Percentiles rank a stretch among this genome's conserved stretches.
Conservation (phyloP, 2,113 vertebrate species). For the Cyprinodon brontotheroides region DNA sequence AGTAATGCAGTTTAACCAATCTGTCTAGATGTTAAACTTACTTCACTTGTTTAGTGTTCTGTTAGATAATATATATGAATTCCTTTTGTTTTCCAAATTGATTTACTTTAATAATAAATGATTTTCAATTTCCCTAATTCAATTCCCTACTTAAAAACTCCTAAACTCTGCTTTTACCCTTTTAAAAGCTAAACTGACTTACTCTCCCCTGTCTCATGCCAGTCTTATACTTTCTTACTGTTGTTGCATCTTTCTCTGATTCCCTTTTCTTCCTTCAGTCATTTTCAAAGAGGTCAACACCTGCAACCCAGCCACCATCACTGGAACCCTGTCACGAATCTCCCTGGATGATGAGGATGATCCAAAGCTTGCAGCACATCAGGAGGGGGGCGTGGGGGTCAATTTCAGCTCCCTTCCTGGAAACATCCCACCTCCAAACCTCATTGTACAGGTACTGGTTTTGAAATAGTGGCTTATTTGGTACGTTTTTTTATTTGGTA, state of each 20-base stretch:
- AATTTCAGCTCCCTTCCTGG: slow-evolving; percentile 94
- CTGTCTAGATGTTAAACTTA: slow-evolving; percentile 2
- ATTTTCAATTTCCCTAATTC: not conserved
- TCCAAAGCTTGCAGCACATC: slow-evolving; percentile 88
- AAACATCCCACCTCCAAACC: slow-evolving; percentile 91
- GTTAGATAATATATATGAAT: slow-evolving; percentile 19
- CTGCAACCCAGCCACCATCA: slow-evolving; percentile 97
- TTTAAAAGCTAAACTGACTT: slow-evolving; percentile 5
- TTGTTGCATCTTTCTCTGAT: slow-evolving; percentile 19
- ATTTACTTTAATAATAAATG: slow-evolving; percentile 4
- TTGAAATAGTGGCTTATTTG: not conserved
- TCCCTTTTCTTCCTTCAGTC: slow-evolving; percentile 75
- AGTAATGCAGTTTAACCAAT: not conserved
- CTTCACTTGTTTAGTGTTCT: slow-evolving; percentile 8
- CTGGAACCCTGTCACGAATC: slow-evolving; percentile 94
- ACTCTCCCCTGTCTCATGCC: not conserved
- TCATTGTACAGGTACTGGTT: slow-evolving; percentile 84
- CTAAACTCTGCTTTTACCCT: not conserved
- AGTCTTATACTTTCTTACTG: not conserved
- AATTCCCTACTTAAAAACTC: not conserved
- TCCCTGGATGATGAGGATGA: slow-evolving; percentile 96
- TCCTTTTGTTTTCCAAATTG: slow-evolving; percentile 16
- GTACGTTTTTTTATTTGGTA: no score
- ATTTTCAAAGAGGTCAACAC: slow-evolving; percentile 98
- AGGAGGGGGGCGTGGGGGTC: slow-evolving; percentile 86